A percentile compares a stretch with the other conserved stretches of the same genome.
Evolutionary conservation across 2,888 invertebrate genomes (phyloP).

Genomic region (Incurvaria masculella): DNA sequence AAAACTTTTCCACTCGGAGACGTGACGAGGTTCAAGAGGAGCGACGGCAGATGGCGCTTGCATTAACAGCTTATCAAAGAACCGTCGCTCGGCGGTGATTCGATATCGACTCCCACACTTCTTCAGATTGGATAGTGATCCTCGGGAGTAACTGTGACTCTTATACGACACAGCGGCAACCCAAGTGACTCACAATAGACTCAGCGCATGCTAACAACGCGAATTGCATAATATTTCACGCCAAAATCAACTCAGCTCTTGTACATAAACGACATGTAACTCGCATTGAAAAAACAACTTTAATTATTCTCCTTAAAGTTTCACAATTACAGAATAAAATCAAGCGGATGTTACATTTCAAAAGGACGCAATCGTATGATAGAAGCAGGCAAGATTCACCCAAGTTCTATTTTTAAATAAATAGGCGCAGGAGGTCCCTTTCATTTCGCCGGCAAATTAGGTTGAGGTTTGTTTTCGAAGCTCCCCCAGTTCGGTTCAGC

Average conservation of each 20-base stretch:
- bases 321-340: too few species aligned
- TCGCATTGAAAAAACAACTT: neutral
- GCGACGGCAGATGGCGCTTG: conserved; percentile 2
- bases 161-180: neutral
- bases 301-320: neutral
- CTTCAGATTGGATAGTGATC: too few species aligned
- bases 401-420: conserved; percentile 35
- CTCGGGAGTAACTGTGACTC: neutral
- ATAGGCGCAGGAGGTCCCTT: conserved; percentile 35
- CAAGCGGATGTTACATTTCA: too few species aligned
- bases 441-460: conserved; percentile 25
- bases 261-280: neutral
- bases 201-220: neutral
- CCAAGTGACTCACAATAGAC: neutral
- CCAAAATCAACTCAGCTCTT: neutral
- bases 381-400: conserved; percentile 29
- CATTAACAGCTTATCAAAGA: neutral
- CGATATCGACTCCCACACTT: too few species aligned
- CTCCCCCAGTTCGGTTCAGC: neutral
- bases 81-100: neutral
- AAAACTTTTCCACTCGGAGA: conserved; percentile 33
- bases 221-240: neutral
- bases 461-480: neutral
- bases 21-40: conserved; percentile 3
- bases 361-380: too few species aligned